A percentile compares a stretch with the other conserved stretches of the same genome.
Conservation (phyloP, 2,113 vertebrate genomes). For the Leptobrachium ailaonicum region DNA sequence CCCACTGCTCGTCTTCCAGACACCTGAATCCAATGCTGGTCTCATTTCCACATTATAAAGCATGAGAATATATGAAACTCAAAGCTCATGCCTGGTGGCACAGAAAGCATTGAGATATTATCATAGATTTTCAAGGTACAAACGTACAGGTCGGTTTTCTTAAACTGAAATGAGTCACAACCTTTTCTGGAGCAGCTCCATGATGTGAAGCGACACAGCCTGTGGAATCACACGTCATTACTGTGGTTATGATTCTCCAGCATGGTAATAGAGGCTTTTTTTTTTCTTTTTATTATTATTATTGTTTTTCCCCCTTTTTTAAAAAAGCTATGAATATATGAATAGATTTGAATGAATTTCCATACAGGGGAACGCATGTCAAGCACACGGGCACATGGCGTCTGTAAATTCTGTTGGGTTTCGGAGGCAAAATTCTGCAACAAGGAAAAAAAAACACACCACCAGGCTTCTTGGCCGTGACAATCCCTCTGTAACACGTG, state of each 20-base stretch:
- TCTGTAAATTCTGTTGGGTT: slow-evolving; percentile 4
- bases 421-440: slow-evolving; percentile 4
- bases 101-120: too few relatives aligned
- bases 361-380: slow-evolving; percentile 3
- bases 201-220: slow-evolving; percentile 11
- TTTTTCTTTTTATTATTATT: slow-evolving; percentile 10
- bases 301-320: neutral
- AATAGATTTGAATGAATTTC: slow-evolving; percentile 34
- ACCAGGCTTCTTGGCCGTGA: too few relatives aligned
- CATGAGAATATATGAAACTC: neutral
- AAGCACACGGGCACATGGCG: neutral
- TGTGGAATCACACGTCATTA: slow-evolving; percentile 27
- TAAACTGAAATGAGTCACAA: neutral
- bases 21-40: too few relatives aligned
- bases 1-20: too few relatives aligned
- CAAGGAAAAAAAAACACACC: neutral
- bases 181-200: slow-evolving; percentile 1
- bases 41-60: too few relatives aligned
- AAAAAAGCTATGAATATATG: slow-evolving; percentile 42
- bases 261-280: slow-evolving; percentile 29
- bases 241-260: slow-evolving; percentile 11
- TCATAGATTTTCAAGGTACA: neutral
- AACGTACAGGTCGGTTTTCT: neutral
- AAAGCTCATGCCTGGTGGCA: too few relatives aligned
- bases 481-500: neutral